Evolutionary conservation across 2,113 vertebrate genomes (phyloP), one percentile per base, ranked within the genome.

Genomic region (Oriolus oriolus): DNA sequence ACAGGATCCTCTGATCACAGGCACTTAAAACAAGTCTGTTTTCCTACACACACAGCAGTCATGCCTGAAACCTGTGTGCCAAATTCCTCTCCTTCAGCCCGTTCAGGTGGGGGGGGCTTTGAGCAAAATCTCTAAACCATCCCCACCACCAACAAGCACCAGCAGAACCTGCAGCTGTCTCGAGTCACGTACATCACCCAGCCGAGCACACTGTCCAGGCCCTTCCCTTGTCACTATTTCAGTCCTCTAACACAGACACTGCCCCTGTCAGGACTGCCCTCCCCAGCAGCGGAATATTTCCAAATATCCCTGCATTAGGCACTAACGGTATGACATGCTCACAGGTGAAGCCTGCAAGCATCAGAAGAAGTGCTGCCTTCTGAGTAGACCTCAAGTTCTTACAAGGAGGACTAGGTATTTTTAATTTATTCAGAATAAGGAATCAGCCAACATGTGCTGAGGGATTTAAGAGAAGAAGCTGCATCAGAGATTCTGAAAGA

Each of bases 221-320:
- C 64, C 35, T 60, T 49, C 45, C 37, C 41, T 87, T 0, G 0
- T 5, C 0, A 0, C 66, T 80, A n/a, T 84, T 92, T 90, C 3
- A 0, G 66, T 73, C 15, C 20, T 31, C 20, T 23, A 2, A 31
- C 56, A 41, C 66, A 83, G 57, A 76, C 7, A 1, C 24, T 45
- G 75, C 7, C 49, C 52, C 75, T 87, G 31, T 15, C 57, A 52
- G 37, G n/a, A 24, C 61, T 54, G 45, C 10, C 53, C 54, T 15
- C 15, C 13, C 14, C 53, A 65, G 50, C 68, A 74, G 39, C 1
- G 1, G 15, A 52, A 15, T 15, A 61, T 53, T 86, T 44, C 60
- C 20, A 13, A 70, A 75, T 35, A 86, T 11, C 52, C 47, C 57
- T 44, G 56, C 8, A 5, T 47, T 24, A 30, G 42, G 33, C 56